Percentiles rank a stretch among this genome's conserved stretches.
Evolutionary conservation across 2,888 invertebrate genomes (phyloP).

Genomic region (Germaria angustata): DNA sequence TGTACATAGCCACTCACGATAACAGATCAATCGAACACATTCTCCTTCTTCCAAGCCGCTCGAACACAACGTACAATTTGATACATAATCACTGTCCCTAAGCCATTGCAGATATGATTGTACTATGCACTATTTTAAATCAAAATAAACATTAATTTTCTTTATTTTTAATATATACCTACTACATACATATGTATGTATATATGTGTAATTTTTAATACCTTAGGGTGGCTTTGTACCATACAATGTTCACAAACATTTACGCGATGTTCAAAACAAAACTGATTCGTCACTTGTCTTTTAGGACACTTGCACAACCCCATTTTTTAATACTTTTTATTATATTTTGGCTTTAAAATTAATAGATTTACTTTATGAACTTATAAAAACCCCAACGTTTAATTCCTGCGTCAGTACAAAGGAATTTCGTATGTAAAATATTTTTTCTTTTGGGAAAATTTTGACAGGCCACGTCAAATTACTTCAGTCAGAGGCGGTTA

Average conservation of each 20-base stretch:
- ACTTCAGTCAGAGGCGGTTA: conserved; percentile 3
- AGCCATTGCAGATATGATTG: conserved; percentile 99
- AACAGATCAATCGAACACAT: conserved; percentile 94
- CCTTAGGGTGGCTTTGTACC: conserved; percentile 97
- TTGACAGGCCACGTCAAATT: conserved; percentile 64
- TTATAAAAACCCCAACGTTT: not conserved
- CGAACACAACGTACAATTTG: conserved; percentile 94
- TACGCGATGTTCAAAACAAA: conserved; percentile 99
- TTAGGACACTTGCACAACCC: conserved; percentile 99
- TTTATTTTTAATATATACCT: no score
- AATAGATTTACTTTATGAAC: not conserved
- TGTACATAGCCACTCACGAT: conserved; percentile 85
- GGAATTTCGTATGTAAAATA: conserved; percentile 32
- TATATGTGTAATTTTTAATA: conserved; percentile 78
- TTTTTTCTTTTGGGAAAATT: conserved; percentile 17
- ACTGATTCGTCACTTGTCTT: conserved; percentile 97
- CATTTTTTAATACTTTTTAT: conserved; percentile 83
- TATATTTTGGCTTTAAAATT: not conserved
- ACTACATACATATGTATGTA: no score
- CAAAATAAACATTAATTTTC: not conserved
- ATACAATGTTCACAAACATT: conserved; percentile 99
- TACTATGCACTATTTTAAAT: conserved; percentile 90
- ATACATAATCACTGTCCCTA: conserved; percentile 98
- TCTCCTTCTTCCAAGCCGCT: conserved; percentile 89
- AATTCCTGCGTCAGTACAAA: not conserved